Conservation (phyloP, 2,113 vertebrate species). For the Xiphophorus hellerii region DNA sequence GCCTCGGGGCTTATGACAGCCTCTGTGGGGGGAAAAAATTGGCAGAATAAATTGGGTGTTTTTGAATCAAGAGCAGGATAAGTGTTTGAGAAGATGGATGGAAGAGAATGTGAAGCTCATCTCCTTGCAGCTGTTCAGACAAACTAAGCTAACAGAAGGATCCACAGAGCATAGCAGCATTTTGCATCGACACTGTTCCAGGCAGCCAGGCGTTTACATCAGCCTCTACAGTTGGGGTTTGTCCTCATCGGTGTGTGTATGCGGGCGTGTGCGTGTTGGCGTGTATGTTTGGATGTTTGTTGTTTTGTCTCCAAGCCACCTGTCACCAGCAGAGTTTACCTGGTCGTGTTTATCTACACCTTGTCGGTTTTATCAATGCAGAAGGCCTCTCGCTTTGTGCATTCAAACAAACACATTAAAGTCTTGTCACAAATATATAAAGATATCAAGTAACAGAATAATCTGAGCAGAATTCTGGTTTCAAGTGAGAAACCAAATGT, state of each 20-base stretch:
- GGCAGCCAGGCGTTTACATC: slow-evolving; percentile 39
- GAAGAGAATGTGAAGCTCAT: slow-evolving; percentile 7
- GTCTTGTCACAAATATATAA: neutral
- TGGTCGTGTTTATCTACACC: neutral
- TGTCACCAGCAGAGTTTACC: slow-evolving; percentile 32
- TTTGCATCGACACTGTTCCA: slow-evolving; percentile 27
- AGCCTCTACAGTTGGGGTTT: slow-evolving; percentile 31
- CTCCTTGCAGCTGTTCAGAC: slow-evolving; percentile 22
- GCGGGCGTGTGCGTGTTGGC: neutral
- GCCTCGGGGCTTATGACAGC: neutral
- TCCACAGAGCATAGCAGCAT: slow-evolving; percentile 37
- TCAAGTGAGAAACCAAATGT: neutral
- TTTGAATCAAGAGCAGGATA: neutral
- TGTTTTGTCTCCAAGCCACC: slow-evolving; percentile 38
- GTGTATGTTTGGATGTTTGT: slow-evolving; percentile 15
- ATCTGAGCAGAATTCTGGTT: no score
- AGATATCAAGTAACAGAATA: no score
- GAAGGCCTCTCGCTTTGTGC: slow-evolving; percentile 21
- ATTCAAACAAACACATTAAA: neutral
- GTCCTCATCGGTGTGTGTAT: slow-evolving; percentile 3
- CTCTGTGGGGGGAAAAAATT: neutral
- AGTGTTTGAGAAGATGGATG: slow-evolving; percentile 15
- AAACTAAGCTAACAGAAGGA: slow-evolving; percentile 26
- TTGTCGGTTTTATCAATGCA: neutral
- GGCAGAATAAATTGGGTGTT: neutral